A percentile compares a stretch with the other conserved stretches of the same genome.
phyloP scores from a whole-genome alignment of 2,113 vertebrate species.

The Dryoscopus gambensis region DNA sequence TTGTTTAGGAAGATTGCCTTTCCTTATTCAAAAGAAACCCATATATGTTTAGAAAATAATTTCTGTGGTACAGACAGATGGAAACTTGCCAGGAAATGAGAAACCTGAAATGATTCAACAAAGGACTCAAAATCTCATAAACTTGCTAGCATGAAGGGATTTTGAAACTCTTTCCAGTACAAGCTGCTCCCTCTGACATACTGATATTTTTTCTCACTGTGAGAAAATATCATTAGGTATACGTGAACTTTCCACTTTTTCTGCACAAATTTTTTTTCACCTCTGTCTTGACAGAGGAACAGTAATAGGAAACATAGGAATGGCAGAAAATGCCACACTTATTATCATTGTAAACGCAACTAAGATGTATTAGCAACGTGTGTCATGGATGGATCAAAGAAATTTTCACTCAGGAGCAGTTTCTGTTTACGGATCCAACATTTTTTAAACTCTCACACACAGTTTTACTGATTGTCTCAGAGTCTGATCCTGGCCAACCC shows the following conservation, averaged over 20 bases:
- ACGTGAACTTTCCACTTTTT: background rate
- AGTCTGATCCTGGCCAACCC: background rate
- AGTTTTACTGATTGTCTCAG: background rate
- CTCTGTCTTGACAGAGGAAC: background rate
- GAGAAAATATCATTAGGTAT: background rate
- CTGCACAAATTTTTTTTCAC: background rate
- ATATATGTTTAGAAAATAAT: background rate
- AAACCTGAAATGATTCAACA: background rate
- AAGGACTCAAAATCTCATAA: background rate
- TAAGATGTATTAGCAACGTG: background rate
- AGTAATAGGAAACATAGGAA: background rate
- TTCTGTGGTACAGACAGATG: background rate
- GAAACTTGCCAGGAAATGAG: background rate
- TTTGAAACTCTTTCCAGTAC: background rate
- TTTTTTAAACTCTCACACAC: background rate
- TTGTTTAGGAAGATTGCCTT: background rate
- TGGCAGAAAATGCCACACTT: background rate
- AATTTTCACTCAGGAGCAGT: background rate
- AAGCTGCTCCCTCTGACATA: background rate
- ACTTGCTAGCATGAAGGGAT: background rate
- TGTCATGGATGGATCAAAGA: background rate
- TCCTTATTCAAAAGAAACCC: background rate
- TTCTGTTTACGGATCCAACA: background rate
- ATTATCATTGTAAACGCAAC: background rate
- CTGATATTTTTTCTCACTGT: background rate